Evolutionary conservation across 2,888 invertebrate species (phyloP).

Genomic region (Tiliacea aurago): DNA sequence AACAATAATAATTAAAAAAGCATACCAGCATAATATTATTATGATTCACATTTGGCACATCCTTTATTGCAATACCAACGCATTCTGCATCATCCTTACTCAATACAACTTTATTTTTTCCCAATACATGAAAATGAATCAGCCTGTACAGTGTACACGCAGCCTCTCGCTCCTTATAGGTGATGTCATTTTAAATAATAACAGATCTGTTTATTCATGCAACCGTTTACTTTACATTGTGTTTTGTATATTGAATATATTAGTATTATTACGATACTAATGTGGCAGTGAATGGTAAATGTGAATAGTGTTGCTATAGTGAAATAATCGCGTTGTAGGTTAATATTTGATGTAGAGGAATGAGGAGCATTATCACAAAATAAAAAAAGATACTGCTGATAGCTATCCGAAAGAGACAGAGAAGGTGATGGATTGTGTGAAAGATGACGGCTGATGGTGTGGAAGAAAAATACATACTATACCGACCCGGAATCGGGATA

Average conservation of each 20-base stretch:
- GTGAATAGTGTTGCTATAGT: background rate
- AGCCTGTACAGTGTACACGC: conserved; percentile 46
- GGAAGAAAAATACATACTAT: background rate
- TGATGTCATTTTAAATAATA: conserved; percentile 71
- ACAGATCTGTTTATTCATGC: conserved; percentile 72
- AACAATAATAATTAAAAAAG: background rate
- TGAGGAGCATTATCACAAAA: background rate
- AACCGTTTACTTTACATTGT: conserved; percentile 51
- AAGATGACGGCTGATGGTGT: background rate
- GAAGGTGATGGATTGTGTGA: background rate
- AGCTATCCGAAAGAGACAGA: no score
- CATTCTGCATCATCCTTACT: conserved; percentile 27
- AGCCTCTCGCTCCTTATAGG: conserved; percentile 64
- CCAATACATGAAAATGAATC: conserved; percentile 52
- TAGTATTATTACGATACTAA: conserved; percentile 48
- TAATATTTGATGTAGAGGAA: no score
- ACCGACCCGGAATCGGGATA: no score
- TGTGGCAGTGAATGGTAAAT: conserved; percentile 30
- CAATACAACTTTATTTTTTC: conserved; percentile 36
- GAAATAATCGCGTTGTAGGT: background rate
- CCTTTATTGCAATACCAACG: conserved; percentile 20
- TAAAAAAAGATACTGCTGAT: no score
- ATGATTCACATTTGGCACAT: conserved; percentile 37
- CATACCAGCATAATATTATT: background rate
- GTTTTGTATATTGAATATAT: conserved; percentile 51